A percentile compares a stretch with the other conserved stretches of the same genome.
These are phyloP conservation scores for Heterochromis multidens DNA, from an alignment of 2,113 vertebrate species.

Conservation along the genomic window DNA sequence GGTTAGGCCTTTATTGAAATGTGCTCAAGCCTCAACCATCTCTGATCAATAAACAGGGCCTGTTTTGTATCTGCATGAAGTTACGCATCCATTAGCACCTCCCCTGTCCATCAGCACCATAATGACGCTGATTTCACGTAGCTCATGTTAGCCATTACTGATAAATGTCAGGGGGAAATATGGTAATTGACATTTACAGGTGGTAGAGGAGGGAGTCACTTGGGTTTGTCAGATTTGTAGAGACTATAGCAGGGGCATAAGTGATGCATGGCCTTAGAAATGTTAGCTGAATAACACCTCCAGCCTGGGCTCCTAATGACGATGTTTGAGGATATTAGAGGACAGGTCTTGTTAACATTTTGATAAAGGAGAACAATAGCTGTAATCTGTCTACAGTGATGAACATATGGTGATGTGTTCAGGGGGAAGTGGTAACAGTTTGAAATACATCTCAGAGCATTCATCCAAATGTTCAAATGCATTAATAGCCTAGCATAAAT, in stretches of 20 bases:
- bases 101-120: slow-evolving; percentile 57
- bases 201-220: slow-evolving; percentile 43
- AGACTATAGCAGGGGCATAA: slow-evolving; percentile 62
- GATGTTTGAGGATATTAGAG: slow-evolving; percentile 51
- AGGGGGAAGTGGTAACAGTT: background rate
- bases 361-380: slow-evolving; percentile 35
- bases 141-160: slow-evolving; percentile 77
- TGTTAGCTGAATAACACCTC: slow-evolving; percentile 86
- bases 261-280: slow-evolving; percentile 83
- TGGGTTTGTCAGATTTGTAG: slow-evolving; percentile 45
- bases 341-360: slow-evolving; percentile 56
- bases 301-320: slow-evolving; percentile 51
- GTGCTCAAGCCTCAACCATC: slow-evolving; percentile 26
- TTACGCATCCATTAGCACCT: background rate
- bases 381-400: slow-evolving; percentile 1
- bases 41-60: slow-evolving; percentile 46
- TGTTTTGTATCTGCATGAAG: slow-evolving; percentile 32
- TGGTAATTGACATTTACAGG: slow-evolving; percentile 82
- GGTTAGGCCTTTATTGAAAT: slow-evolving; percentile 55
- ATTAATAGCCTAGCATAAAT: background rate
- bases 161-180: slow-evolving; percentile 83
- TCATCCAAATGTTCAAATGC: background rate
- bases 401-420: slow-evolving; percentile 22
- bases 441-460: background rate
- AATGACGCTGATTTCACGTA: slow-evolving; percentile 77